Percentiles rank a stretch among this genome's conserved stretches.
Conservation (phyloP, 2,113 vertebrate genomes). For the Charadrius vociferus region DNA sequence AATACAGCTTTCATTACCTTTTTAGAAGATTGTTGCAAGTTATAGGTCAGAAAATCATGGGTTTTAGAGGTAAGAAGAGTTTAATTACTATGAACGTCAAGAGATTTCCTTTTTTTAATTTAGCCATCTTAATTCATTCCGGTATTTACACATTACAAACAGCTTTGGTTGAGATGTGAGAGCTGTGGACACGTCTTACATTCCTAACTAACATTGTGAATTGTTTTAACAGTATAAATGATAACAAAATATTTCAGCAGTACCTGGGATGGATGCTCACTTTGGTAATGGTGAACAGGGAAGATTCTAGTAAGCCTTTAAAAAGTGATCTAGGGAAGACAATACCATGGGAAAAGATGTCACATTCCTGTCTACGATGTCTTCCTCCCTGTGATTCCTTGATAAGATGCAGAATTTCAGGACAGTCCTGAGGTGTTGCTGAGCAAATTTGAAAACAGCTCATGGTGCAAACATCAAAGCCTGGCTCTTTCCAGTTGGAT, state of each 20-base stretch:
- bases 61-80: not conserved
- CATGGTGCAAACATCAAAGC: not conserved
- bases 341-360: not conserved
- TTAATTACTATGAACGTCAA: not conserved
- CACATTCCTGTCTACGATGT: not conserved
- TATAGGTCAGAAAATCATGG: not conserved
- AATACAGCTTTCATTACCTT: not conserved
- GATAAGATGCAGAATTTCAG: conserved; percentile 43
- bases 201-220: not conserved
- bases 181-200: not conserved
- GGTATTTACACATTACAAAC: not conserved
- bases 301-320: not conserved
- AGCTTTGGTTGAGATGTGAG: not conserved
- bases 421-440: conserved; percentile 3
- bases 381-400: conserved; percentile 16
- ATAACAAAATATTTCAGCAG: not conserved
- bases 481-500: not conserved
- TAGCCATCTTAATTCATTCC: not conserved
- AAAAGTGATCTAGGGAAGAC: not conserved
- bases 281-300: not conserved
- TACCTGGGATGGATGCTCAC: not conserved
- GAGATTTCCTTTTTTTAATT: not conserved
- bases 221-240: not conserved
- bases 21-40: not conserved
- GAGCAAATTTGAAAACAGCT: not conserved